Evolutionary conservation across 2,797 vertebrate species (phyloP).

Genomic region (Crocidura indochinensis): DNA sequence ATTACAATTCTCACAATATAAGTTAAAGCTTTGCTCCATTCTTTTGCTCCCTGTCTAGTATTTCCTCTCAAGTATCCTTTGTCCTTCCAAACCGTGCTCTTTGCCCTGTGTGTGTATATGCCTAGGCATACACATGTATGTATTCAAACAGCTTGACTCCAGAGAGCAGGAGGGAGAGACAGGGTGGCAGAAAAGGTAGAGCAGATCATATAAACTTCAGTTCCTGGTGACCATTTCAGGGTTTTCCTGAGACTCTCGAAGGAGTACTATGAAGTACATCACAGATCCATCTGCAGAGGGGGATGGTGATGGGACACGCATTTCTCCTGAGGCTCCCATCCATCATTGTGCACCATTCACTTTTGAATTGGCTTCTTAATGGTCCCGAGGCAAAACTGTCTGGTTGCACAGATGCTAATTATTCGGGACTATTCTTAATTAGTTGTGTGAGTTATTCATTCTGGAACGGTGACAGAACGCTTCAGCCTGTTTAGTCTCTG

Average conservation of each 20-base stretch:
- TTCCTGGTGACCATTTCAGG: not conserved
- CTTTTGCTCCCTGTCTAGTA: not conserved
- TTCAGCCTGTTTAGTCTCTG: slow-evolving; percentile 82
- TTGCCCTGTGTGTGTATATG: no score
- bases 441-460: slow-evolving; percentile 85
- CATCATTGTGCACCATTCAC: not conserved
- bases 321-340: not conserved
- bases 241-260: not conserved
- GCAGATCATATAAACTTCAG: not conserved
- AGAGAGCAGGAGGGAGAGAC: not conserved
- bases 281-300: not conserved
- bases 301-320: not conserved
- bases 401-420: slow-evolving; percentile 90
- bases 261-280: not conserved
- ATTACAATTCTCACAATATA: not conserved
- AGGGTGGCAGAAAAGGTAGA: not conserved
- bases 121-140: no score
- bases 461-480: slow-evolving; percentile 81
- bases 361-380: slow-evolving; percentile 67
- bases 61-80: not conserved
- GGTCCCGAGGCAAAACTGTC: slow-evolving; percentile 85
- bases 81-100: not conserved
- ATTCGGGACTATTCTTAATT: slow-evolving; percentile 88
- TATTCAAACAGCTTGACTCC: not conserved
- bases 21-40: not conserved